phyloP scores from a whole-genome alignment of 2,888 invertebrate species.

The Drosophila meridiana region DNA sequence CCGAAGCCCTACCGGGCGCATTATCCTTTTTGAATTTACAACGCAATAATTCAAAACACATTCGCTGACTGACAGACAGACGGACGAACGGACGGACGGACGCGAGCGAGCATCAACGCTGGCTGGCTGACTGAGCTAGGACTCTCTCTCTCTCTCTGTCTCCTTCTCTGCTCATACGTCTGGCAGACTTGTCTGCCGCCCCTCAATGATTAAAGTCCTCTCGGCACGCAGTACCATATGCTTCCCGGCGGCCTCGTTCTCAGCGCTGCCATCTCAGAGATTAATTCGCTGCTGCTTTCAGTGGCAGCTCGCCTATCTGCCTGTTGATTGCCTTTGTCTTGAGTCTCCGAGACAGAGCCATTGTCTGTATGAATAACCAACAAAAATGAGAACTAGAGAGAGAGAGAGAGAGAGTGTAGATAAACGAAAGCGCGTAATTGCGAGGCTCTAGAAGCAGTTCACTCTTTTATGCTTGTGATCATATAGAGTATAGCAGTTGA shows the following conservation, averaged over 20 bases:
- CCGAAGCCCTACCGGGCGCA: constrained; percentile 21
- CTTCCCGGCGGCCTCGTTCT: constrained; percentile 41
- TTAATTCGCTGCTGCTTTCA: constrained; percentile 51
- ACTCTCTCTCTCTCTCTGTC: neutral
- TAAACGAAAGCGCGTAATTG: neutral
- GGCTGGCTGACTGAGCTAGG: neutral
- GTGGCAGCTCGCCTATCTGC: constrained; percentile 29
- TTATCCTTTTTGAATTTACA: constrained; percentile 79
- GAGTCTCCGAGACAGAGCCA: constrained; percentile 6
- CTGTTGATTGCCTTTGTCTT: constrained; percentile 48
- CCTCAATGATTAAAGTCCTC: constrained; percentile 75
- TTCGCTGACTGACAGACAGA: constrained; percentile 71
- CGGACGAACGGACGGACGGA: constrained; percentile 37
- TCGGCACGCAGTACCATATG: constrained; percentile 72
- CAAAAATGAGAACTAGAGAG: neutral
- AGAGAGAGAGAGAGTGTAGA: neutral
- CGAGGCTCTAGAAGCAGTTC: neutral
- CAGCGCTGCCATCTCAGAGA: constrained; percentile 37
- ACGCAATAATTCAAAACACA: constrained; percentile 79
- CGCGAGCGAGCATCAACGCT: neutral
- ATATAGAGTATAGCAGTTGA: neutral
- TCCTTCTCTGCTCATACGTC: constrained; percentile 2
- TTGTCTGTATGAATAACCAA: constrained; percentile 5
- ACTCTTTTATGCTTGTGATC: neutral
- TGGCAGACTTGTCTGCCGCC: constrained; percentile 47